These are phyloP conservation scores for Lepidocyrtoides sp. DNA, from an alignment of 2,888 invertebrate genomes.

Conservation along the genomic window DNA sequence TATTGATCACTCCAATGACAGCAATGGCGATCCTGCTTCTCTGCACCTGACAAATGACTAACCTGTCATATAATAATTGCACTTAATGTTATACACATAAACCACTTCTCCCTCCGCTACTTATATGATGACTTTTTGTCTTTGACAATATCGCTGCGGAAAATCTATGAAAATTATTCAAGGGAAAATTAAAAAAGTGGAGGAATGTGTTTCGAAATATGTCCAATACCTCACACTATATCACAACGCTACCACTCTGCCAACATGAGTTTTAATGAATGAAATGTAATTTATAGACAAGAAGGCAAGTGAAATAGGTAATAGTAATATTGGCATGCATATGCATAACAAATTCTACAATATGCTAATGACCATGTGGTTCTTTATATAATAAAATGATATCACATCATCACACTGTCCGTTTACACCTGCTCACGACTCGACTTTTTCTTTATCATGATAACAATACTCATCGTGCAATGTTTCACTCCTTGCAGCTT, in stretches of 20 bases:
- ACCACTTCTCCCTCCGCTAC: neutral
- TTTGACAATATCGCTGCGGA: slow-evolving; percentile 12
- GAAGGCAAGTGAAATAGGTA: neutral
- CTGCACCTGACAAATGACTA: slow-evolving; percentile 15
- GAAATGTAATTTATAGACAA: too few relatives aligned
- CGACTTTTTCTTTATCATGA: slow-evolving; percentile 47
- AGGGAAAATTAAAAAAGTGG: slow-evolving; percentile 41
- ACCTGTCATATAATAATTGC: neutral
- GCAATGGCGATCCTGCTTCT: neutral
- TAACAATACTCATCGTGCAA: neutral
- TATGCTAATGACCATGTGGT: neutral
- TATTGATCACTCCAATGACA: slow-evolving; percentile 32
- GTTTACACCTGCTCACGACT: slow-evolving; percentile 27
- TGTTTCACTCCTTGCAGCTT: neutral
- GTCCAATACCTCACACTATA: neutral
- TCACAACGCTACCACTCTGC: neutral
- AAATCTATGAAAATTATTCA: slow-evolving; percentile 53
- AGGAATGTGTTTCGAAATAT: slow-evolving; percentile 37
- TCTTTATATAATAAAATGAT: slow-evolving; percentile 15
- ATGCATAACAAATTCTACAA: neutral
- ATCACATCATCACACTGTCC: neutral
- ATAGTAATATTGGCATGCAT: neutral
- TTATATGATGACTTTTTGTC: neutral
- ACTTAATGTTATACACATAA: neutral
- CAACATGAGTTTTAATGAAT: slow-evolving; percentile 11